Base-by-base conservation (phyloP, 1,140 invertebrate genomes). In the Pseudoatta argentina region DNA sequence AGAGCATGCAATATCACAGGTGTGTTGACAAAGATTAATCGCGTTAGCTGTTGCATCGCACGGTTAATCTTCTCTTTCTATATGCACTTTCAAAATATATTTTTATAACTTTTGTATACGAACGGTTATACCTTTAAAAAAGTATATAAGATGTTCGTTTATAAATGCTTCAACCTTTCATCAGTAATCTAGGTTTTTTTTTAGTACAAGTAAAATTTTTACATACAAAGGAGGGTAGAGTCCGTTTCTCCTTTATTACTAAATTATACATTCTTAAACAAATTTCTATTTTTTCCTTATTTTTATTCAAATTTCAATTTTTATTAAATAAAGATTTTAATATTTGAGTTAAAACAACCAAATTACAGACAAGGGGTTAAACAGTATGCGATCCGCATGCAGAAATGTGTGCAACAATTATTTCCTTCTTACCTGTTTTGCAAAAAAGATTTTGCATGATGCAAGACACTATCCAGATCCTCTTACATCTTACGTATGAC, bases 401-500 rank as follows among this genome's bases (percentile, higher is more conserved):
- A n/a, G n/a, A n/a, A n/a, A n/a, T n/a, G n/a, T n/a, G n/a, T n/a
- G n/a, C n/a, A n/a, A 21, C 0, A n/a, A 14, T 39, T 7, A 10
- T 67, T 10, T 48, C n/a, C 39, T 57, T 71, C 4, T 55, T 12
- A 2, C 16, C 16, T 34, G n/a, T 79, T 48, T 34, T 67, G n/a
- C 30, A 57, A 55, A 72, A 48, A 7, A 82, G 14, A 82, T 30
- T 48, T 48, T 53, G 16, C n/a, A 57, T 34, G 51, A 2, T 2
- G 24, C 55, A 27, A 75, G 69, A 51, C 8, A 27, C 51, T 51
- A 64, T 48, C 27, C 24, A 44, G 61, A 78, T 21, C 39, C 18
- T 48, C 59, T 78, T 78, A 66, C 76, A 3, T 48, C 59, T 30
- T 30, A 66, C 44, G 21, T 77, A 48, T 48, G 57, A 77, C 57